Base-by-base conservation (phyloP, 2,888 invertebrate genomes). In the Amblyjoppa fuscipennis region DNA sequence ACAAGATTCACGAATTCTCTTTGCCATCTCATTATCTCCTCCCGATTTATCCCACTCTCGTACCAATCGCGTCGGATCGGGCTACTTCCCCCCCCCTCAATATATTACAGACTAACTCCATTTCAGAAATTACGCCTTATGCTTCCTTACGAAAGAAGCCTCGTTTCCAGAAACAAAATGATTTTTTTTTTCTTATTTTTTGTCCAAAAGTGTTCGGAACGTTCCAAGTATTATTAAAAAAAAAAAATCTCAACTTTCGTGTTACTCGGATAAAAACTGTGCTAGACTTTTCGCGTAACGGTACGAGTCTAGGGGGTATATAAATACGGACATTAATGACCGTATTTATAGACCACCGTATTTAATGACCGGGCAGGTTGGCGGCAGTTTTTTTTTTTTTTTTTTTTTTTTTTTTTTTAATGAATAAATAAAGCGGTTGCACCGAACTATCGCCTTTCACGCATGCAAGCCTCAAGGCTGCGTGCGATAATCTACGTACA, bases 1-100 rank as follows among this genome's bases (percentile, higher is more conserved):
- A 92, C 91, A 56, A 92, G 92, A 91, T 92, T 53, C 68, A 85
- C 70, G n/a, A 20, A 38, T 81, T 73, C 64, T 83, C 38, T 66
- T 31, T 34, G 56, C 51, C 7, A 49, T 53, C 76, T 70, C 11
- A 56, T 68, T 75, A 75, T 81, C 69, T 45, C 61, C 56, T 56
- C 31, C 71, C 20, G 28, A 66, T 59, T 61, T 71, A 80, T 64
- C 61, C 34, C 59, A 13, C 59, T 28, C 59, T 70, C 41, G 38
- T 75, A 1, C 0, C 31, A 25, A 64, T 34, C 6, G 16, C n/a
- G 34, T 4, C 59, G 45, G 13, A 13, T 45, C 7, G 20, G 11
- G 9, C 25, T 7, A 38, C 25, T 56, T n/a, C 20, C 7, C 25
- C 3, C 7, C 7, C 38, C 38, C 38, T 9, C n/a, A 25, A 56